These are phyloP conservation scores for Heloderma charlesbogerti DNA, from an alignment of 2,113 vertebrate species.

Conservation along the genomic window DNA sequence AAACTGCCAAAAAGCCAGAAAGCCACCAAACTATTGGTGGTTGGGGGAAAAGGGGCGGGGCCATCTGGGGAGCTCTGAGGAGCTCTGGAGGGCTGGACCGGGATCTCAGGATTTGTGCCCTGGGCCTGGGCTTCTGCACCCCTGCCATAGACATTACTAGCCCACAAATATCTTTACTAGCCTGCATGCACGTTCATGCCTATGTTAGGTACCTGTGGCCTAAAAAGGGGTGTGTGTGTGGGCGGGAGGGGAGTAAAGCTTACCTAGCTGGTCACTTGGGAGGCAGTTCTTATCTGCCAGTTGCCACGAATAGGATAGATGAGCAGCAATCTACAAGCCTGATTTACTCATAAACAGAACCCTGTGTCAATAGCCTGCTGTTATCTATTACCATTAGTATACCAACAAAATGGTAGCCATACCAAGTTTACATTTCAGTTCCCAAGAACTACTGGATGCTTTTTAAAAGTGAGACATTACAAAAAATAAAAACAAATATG, in stretches of 20 bases:
- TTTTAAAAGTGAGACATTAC: neutral
- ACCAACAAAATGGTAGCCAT: neutral
- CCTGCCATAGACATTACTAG: neutral
- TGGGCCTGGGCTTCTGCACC: too few relatives aligned
- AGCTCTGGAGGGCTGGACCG: too few relatives aligned
- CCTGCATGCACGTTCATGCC: neutral
- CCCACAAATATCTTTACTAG: neutral
- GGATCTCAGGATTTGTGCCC: too few relatives aligned
- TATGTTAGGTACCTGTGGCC: neutral
- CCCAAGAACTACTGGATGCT: neutral
- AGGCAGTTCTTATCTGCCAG: neutral
- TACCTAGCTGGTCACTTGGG: neutral
- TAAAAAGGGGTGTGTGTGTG: too few relatives aligned
- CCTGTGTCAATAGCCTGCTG: neutral
- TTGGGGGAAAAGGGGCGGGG: too few relatives aligned
- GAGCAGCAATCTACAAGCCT: too few relatives aligned
- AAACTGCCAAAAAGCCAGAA: too few relatives aligned
- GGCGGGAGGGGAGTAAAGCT: neutral
- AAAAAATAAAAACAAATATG: constrained; percentile 41
- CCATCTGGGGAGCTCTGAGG: too few relatives aligned
- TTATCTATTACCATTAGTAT: neutral
- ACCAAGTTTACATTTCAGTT: neutral
- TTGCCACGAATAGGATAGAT: neutral
- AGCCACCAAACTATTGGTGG: too few relatives aligned
- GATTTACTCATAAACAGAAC: neutral